Percentiles rank a stretch among this genome's conserved stretches.
phyloP scores from a whole-genome alignment of 2,113 vertebrate genomes.

The Oophaga pumilio region DNA sequence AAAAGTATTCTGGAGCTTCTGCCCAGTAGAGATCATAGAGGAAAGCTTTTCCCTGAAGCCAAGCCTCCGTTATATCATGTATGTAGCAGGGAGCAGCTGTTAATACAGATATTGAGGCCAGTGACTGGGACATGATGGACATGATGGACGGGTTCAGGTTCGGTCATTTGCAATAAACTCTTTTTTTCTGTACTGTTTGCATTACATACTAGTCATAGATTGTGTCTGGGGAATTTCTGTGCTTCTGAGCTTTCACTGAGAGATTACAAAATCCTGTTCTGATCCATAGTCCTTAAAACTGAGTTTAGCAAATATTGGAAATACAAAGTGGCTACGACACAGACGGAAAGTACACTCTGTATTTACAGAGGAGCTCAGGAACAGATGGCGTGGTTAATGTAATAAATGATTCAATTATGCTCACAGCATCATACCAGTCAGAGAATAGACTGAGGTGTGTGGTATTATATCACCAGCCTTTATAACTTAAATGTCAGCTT shows the following conservation, averaged over 20 bases:
- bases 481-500: not conserved
- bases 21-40: not conserved
- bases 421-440: not conserved
- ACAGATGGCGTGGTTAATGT: slow-evolving; percentile 42
- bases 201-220: not conserved
- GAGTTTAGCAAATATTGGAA: not conserved
- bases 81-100: not conserved
- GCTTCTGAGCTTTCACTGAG: not conserved
- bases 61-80: not conserved
- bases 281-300: not conserved
- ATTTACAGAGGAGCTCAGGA: slow-evolving; percentile 16
- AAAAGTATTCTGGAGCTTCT: not conserved
- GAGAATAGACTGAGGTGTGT: slow-evolving; percentile 23
- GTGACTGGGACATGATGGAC: not conserved
- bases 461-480: not conserved
- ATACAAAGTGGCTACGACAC: not conserved
- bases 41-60: not conserved
- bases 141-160: too few relatives aligned
- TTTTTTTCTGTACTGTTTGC: not conserved
- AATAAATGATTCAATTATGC: slow-evolving; percentile 34
- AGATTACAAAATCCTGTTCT: not conserved
- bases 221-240: not conserved
- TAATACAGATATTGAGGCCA: not conserved
- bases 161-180: not conserved
- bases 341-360: slow-evolving; percentile 1